Evolutionary conservation across 2,113 vertebrate genomes (phyloP).

Genomic region (Rhinolophus sinicus): DNA sequence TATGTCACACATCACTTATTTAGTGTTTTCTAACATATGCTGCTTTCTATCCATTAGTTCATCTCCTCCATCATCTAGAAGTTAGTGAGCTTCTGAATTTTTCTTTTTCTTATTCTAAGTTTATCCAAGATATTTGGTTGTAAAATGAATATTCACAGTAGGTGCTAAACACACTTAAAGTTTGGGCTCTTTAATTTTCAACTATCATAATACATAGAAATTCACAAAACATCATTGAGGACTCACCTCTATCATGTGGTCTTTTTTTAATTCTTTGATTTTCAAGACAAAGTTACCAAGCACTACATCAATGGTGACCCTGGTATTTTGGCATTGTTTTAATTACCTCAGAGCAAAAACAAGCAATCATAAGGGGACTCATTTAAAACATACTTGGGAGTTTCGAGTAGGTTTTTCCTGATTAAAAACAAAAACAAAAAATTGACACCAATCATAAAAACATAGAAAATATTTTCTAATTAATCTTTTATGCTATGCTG

Average conservation of each 20-base stretch:
- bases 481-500: neutral
- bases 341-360: neutral
- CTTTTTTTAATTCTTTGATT: neutral
- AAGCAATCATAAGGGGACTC: neutral
- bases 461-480: neutral
- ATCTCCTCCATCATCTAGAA: neutral
- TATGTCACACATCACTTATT: neutral
- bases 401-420: neutral
- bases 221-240: neutral
- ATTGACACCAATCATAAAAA: neutral
- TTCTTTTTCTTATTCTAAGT: neutral
- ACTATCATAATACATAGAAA: neutral
- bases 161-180: neutral
- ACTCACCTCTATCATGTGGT: neutral
- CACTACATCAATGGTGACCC: neutral
- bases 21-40: neutral
- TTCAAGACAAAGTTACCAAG: neutral
- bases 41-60: neutral
- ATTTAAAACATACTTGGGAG: neutral
- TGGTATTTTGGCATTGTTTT: neutral
- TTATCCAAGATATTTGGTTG: neutral
- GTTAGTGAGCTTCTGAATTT: neutral
- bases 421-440: slow-evolving; percentile 4
- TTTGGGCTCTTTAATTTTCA: neutral
- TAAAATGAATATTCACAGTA: neutral